These are phyloP conservation scores for Crocallis elinguaria DNA, from an alignment of 2,888 invertebrate genomes.

Conservation along the genomic window DNA sequence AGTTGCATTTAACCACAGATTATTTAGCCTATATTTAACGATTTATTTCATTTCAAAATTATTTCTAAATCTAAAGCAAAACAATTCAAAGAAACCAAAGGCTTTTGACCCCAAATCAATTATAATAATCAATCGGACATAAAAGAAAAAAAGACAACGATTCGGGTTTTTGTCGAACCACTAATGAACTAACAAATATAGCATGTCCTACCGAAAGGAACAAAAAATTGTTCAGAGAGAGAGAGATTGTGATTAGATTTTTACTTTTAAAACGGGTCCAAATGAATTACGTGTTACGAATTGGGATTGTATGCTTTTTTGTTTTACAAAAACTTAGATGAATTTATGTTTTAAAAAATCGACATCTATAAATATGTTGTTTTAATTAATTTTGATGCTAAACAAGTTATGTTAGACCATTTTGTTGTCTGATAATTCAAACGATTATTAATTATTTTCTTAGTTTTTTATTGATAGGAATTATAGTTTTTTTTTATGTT, in stretches of 20 bases:
- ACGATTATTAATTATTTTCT: no score
- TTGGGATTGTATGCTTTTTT: no score
- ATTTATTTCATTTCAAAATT: background rate
- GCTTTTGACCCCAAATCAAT: slow-evolving; percentile 35
- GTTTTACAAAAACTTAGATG: background rate
- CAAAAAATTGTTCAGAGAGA: slow-evolving; percentile 14
- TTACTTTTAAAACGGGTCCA: slow-evolving; percentile 8
- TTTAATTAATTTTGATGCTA: background rate
- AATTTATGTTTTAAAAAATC: background rate
- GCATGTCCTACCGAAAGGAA: slow-evolving; percentile 1
- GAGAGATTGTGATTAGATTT: slow-evolving; percentile 7
- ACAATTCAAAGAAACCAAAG: slow-evolving; percentile 18
- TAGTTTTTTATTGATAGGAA: no score
- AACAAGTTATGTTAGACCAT: background rate
- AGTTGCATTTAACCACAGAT: no score
- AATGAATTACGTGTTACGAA: slow-evolving; percentile 12
- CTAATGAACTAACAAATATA: slow-evolving; percentile 38
- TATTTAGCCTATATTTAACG: no score
- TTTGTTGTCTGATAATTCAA: no score
- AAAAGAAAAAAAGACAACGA: slow-evolving; percentile 32
- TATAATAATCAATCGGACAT: slow-evolving; percentile 38
- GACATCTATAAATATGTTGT: background rate
- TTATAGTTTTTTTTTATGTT: no score
- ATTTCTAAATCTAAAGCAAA: slow-evolving; percentile 5
- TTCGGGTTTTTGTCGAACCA: slow-evolving; percentile 36